phyloP scores from a whole-genome alignment of 2,797 vertebrate genomes.

The Ptychadena robeensis region DNA sequence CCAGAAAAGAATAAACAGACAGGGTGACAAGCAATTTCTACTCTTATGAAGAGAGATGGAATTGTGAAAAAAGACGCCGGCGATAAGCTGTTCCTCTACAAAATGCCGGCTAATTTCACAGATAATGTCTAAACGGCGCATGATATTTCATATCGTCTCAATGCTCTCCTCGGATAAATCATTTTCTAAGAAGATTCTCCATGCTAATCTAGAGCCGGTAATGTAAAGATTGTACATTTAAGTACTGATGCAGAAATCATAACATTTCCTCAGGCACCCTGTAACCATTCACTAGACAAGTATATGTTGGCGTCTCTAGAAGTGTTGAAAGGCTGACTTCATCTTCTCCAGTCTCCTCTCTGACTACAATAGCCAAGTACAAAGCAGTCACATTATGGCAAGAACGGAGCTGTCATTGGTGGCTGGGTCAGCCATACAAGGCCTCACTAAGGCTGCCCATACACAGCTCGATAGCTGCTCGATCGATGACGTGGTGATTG shows the following conservation, averaged over 20 bases:
- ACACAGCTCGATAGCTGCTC: too few relatives aligned
- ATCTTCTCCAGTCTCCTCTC: constrained; percentile 11
- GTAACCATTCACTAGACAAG: constrained; percentile 11
- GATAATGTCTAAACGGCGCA: constrained; percentile 17
- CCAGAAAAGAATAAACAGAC: constrained; percentile 35
- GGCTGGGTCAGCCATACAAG: too few relatives aligned
- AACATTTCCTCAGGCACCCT: constrained; percentile 3
- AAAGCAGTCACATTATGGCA: background rate
- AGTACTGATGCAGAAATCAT: constrained; percentile 13
- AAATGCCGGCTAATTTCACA: constrained; percentile 37
- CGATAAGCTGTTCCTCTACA: constrained; percentile 14
- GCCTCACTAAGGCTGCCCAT: too few relatives aligned
- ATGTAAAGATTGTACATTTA: constrained; percentile 16
- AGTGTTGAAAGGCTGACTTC: constrained; percentile 4
- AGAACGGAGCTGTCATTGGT: too few relatives aligned
- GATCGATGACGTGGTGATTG: too few relatives aligned
- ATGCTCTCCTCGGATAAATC: constrained; percentile 19
- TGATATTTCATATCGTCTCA: constrained; percentile 22
- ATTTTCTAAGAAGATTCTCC: constrained; percentile 5
- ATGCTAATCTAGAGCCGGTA: constrained; percentile 25
- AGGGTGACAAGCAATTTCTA: constrained; percentile 8
- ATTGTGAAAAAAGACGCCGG: background rate
- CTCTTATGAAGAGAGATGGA: constrained; percentile 16
- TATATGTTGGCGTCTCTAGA: background rate
- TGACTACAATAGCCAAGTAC: background rate